These are phyloP conservation scores for Myxocyprinus asiaticus DNA, from an alignment of 2,113 vertebrate genomes.

Conservation along the genomic window DNA sequence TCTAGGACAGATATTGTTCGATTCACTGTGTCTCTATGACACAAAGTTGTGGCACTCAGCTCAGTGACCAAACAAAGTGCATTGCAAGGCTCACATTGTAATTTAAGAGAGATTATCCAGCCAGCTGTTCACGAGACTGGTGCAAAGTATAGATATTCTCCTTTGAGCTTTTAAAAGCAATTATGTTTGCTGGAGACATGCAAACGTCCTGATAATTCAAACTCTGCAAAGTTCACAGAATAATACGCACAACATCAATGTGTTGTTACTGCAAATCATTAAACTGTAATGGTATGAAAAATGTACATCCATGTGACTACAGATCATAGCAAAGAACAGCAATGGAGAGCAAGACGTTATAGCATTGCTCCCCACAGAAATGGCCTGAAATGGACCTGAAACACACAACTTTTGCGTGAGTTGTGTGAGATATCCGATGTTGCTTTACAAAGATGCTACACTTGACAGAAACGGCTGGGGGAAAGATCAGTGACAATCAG, in stretches of 20 bases:
- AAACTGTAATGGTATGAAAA: slow-evolving; percentile 14
- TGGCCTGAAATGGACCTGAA: no score
- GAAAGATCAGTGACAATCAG: no score
- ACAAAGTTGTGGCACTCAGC: slow-evolving; percentile 25
- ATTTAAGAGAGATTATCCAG: slow-evolving; percentile 53
- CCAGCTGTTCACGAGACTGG: slow-evolving; percentile 40
- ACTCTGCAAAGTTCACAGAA: neutral
- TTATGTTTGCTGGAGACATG: neutral
- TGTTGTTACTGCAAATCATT: slow-evolving; percentile 13
- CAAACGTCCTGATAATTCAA: neutral
- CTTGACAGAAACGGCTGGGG: no score
- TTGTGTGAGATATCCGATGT: neutral
- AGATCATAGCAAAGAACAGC: neutral
- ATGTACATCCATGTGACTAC: neutral
- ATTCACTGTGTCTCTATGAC: neutral
- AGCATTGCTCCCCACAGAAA: neutral
- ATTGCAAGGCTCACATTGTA: slow-evolving; percentile 21
- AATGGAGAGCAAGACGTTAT: slow-evolving; percentile 1
- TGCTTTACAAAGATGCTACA: no score
- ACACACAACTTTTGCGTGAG: neutral
- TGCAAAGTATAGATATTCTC: slow-evolving; percentile 7
- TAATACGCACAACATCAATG: slow-evolving; percentile 2
- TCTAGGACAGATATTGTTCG: slow-evolving; percentile 42
- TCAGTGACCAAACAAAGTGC: slow-evolving; percentile 17
- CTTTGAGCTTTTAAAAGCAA: slow-evolving; percentile 6